Evolutionary conservation across 2,113 vertebrate genomes (phyloP), one percentile per base, ranked within the genome.

Genomic region (Nothoprocta perdicaria): DNA sequence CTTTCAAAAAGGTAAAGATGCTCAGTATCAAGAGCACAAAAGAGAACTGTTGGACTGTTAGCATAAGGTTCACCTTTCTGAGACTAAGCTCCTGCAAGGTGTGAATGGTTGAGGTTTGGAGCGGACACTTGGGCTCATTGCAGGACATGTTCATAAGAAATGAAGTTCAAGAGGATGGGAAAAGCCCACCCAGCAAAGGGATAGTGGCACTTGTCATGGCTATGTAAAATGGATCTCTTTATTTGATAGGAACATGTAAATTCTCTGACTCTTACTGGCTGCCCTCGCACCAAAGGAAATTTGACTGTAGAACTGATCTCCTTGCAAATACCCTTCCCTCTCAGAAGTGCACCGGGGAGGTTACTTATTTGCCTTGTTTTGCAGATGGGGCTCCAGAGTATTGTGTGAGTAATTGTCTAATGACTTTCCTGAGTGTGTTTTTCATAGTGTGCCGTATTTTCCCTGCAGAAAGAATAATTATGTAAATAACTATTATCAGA

Each of bases 381-480:
- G 84, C 85, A 81, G 78, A 67, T 93, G 89, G 95, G 88, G 82
- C 94, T 94, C 55, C 81, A 80, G 89, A 93, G 52, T 80, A 80
- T 77, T 89, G 38, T 87, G 33, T 92, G 55, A 82, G 41, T 94
- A 93, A 96, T 89, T 92, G 61, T 80, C 50, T 95, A 83, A 92
- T 87, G 95, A 92, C 76, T 87, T 91, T 90, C 46, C 46, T 26
- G 24, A 80, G 68, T 85, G 18, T 80, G 41, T 85, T 92, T 93
- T 92, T 87, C 79, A 43, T 52, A 63, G 72, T 61, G 60, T n/a
- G 74, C 43, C 12, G 4, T 83, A 87, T 91, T 93, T 94, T 90
- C 84, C 91, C 94, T 89, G 89, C 87, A 91, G 95, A 93, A 96
- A 93, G 86, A 95, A 96, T 94, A 96, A 96, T 96, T 96, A 95